These are phyloP conservation scores for Myanophis thanlyinensis DNA, from an alignment of 2,113 vertebrate genomes.

Conservation along the genomic window DNA sequence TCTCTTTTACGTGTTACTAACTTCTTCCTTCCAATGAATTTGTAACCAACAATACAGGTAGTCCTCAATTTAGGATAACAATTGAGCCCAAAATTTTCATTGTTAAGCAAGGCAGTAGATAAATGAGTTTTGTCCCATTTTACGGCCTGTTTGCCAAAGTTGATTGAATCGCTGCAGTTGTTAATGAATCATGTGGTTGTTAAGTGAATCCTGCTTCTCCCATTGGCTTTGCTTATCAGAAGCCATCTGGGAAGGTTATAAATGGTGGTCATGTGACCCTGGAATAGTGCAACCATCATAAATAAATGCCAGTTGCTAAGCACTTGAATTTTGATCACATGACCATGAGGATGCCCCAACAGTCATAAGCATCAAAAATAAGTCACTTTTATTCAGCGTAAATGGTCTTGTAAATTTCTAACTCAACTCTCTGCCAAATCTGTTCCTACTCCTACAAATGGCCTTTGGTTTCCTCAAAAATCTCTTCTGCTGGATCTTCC, in stretches of 20 bases:
- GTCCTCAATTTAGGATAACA: too few relatives aligned
- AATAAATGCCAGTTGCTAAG: background rate
- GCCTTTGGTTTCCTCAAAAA: background rate
- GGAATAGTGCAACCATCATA: background rate
- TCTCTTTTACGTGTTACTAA: background rate
- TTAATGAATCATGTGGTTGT: background rate
- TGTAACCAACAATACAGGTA: too few relatives aligned
- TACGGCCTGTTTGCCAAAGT: background rate
- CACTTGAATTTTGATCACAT: background rate
- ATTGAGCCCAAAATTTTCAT: too few relatives aligned
- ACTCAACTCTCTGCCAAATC: background rate
- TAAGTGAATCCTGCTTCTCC: background rate
- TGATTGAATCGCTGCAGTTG: background rate
- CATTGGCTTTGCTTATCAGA: background rate
- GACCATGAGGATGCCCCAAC: background rate
- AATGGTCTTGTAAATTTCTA: background rate
- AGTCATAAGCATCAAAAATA: background rate
- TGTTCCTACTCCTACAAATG: background rate
- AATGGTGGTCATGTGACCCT: background rate
- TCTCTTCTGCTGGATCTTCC: background rate
- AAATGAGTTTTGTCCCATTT: background rate
- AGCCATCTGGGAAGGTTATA: background rate
- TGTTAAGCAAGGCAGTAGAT: too few relatives aligned
- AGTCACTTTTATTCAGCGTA: background rate
- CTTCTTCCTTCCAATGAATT: background rate